These are phyloP conservation scores for Aptenodytes patagonicus DNA, from an alignment of 2,113 vertebrate species.

Conservation along the genomic window DNA sequence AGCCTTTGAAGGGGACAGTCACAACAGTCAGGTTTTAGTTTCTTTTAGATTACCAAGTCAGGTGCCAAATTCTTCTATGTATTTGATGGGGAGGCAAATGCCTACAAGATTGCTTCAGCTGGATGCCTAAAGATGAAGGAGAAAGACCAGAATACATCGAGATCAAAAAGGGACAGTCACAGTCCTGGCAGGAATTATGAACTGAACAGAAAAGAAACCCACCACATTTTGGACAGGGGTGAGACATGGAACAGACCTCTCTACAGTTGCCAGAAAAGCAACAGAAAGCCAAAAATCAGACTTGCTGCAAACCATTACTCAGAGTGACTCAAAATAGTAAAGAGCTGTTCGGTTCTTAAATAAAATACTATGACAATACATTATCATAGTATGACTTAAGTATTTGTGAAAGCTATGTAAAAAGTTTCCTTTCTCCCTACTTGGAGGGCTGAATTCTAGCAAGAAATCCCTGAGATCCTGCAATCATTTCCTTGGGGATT, in stretches of 20 bases:
- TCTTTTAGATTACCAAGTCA: not conserved
- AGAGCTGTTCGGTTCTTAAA: not conserved
- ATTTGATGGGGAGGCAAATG: not conserved
- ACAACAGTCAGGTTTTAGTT: not conserved
- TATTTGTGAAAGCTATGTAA: not conserved
- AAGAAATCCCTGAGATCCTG: not conserved
- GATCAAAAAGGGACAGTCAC: not conserved
- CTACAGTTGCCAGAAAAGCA: not conserved
- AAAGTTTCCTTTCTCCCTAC: not conserved
- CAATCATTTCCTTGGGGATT: not conserved
- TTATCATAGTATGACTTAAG: not conserved
- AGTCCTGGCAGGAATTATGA: not conserved
- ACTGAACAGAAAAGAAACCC: not conserved
- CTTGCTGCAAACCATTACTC: not conserved
- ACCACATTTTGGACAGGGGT: not conserved
- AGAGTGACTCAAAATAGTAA: not conserved
- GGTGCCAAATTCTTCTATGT: not conserved
- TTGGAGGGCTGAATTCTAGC: not conserved
- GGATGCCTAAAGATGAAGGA: not conserved
- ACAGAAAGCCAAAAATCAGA: not conserved
- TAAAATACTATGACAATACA: not conserved
- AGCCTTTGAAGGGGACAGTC: not conserved
- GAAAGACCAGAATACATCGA: not conserved
- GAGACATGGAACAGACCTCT: not conserved
- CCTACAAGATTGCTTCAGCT: not conserved